Percentiles rank a stretch among this genome's conserved stretches.
These are phyloP conservation scores for Xyliphius kryptos DNA, from an alignment of 2,113 vertebrate genomes.

Conservation along the genomic window DNA sequence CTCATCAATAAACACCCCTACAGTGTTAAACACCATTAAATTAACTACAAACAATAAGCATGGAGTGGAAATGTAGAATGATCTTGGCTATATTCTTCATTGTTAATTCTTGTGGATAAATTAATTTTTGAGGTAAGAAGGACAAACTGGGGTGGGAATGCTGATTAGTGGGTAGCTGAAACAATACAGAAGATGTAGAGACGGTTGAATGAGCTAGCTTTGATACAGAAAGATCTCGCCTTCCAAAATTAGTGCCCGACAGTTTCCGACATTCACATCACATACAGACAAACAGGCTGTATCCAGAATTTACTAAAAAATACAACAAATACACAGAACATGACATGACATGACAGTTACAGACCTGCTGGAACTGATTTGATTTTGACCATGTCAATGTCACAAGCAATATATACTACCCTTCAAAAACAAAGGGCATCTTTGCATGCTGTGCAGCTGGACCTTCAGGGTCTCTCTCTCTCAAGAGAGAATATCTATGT, in stretches of 20 bases:
- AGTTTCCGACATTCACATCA: conserved; percentile 9
- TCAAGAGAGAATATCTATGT: no score
- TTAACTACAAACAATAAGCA: background rate
- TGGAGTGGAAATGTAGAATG: background rate
- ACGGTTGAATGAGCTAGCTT: conserved; percentile 9
- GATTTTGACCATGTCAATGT: conserved; percentile 28
- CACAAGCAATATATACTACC: conserved; percentile 24
- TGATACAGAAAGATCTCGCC: conserved; percentile 8
- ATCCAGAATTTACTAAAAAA: background rate
- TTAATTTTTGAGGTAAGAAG: background rate
- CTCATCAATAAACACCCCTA: background rate
- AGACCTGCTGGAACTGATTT: no score
- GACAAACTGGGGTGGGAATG: background rate
- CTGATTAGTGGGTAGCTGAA: background rate
- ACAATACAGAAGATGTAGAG: background rate
- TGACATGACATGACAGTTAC: no score
- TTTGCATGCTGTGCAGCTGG: conserved; percentile 11
- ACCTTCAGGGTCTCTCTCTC: conserved; percentile 26
- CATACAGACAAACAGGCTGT: conserved; percentile 10
- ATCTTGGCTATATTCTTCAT: background rate
- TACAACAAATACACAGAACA: no score
- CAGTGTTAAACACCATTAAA: background rate
- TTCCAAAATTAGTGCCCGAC: conserved; percentile 16
- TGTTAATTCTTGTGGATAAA: background rate
- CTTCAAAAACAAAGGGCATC: conserved; percentile 15